phyloP scores from a whole-genome alignment of 2,113 vertebrate genomes.

The Macaca fascicularis region T2T-MFA8v1.1 NC_088380.1:1857501-1858000 shows the following conservation, averaged over 20 bases:
- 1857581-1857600: too few relatives aligned
- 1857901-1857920: too few relatives aligned
- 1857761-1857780: not conserved
- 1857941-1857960: not conserved
- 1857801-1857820: not conserved
- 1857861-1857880: not conserved
- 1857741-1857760: not conserved
- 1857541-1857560: not conserved
- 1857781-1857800: not conserved
- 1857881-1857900: not conserved
- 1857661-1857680: too few relatives aligned
- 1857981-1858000: not conserved
- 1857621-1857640: too few relatives aligned
- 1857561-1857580: not conserved
- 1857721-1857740: too few relatives aligned
- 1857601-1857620: not conserved
- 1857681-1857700: not conserved
- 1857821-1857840: not conserved
- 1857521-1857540: rapidly evolving
- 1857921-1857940: not conserved
- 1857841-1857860: not conserved
- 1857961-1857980: not conserved
- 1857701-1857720: not conserved
- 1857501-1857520: too few relatives aligned
- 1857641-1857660: not conserved